Evolutionary conservation across 2,113 vertebrate species (phyloP).

Genomic region (Dasyurus viverrinus): DNA sequence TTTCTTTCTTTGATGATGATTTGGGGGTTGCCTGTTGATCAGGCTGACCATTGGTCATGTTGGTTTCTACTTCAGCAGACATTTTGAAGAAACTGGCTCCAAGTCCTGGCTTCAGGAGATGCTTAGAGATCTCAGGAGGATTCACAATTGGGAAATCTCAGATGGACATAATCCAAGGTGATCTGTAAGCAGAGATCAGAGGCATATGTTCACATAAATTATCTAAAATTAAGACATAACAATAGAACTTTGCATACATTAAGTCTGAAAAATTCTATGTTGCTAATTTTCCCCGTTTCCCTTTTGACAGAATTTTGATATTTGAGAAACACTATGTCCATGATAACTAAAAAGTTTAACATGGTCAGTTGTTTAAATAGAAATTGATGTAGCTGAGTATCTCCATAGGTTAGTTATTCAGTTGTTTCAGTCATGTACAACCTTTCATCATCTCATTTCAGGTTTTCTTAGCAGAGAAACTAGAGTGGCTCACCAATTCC

Average conservation of each 20-base stretch:
- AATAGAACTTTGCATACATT: background rate
- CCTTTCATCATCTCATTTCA: background rate
- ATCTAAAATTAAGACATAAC: background rate
- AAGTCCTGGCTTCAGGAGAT: constrained; percentile 65
- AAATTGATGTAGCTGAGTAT: background rate
- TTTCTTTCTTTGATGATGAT: constrained; percentile 88
- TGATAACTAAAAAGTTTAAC: background rate
- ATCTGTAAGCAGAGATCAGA: constrained; percentile 61
- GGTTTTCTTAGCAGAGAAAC: background rate
- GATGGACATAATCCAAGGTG: constrained; percentile 65
- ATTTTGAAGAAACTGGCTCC: constrained; percentile 80
- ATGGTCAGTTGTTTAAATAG: background rate
- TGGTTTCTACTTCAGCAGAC: constrained; percentile 89
- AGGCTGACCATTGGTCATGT: constrained; percentile 74
- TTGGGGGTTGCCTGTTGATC: constrained; percentile 83
- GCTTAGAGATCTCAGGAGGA: background rate
- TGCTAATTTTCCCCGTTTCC: background rate
- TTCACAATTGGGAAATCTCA: constrained; percentile 41
- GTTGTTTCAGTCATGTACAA: background rate
- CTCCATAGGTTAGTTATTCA: background rate
- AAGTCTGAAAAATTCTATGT: background rate
- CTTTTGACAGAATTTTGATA: background rate
- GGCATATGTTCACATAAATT: background rate
- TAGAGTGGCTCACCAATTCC: background rate
- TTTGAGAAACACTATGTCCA: background rate